Conservation (phyloP, 1,140 invertebrate species). For the Brachionus rotundiformis region DNA sequence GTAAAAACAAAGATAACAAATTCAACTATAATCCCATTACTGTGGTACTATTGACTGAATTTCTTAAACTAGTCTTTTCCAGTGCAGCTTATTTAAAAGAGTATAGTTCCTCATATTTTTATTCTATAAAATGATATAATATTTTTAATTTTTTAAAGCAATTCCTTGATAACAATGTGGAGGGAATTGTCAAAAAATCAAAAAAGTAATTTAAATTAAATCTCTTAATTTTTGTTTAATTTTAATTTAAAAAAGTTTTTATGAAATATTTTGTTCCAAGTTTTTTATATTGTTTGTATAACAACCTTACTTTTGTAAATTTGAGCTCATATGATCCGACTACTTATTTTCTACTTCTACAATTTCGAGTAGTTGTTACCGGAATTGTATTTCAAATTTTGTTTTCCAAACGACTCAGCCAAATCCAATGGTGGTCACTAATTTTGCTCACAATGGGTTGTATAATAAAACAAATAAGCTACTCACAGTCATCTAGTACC, state of each 20-base stretch:
- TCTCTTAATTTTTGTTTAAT: slow-evolving; percentile 18
- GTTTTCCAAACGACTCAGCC: slow-evolving; percentile 80
- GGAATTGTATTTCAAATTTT: slow-evolving; percentile 86
- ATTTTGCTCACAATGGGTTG: slow-evolving; percentile 82
- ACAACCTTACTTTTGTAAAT: slow-evolving; percentile 89
- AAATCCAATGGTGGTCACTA: slow-evolving; percentile 84
- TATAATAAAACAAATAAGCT: slow-evolving; percentile 82
- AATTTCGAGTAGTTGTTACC: slow-evolving; percentile 86
- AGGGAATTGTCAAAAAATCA: slow-evolving; percentile 2
- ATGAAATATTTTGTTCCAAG: slow-evolving; percentile 86
- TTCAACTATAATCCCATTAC: slow-evolving; percentile 85
- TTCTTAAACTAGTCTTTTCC: slow-evolving; percentile 78
- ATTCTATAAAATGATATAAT: too few species aligned
- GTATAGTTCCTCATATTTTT: slow-evolving; percentile 56
- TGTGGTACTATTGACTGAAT: slow-evolving; percentile 83
- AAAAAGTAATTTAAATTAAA: slow-evolving; percentile 52
- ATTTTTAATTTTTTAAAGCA: background rate
- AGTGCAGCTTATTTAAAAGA: slow-evolving; percentile 69
- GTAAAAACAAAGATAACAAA: slow-evolving; percentile 75
- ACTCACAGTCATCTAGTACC: slow-evolving; percentile 61
- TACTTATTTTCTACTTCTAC: slow-evolving; percentile 87
- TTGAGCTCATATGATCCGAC: slow-evolving; percentile 86
- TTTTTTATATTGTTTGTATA: slow-evolving; percentile 87
- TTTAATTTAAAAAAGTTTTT: slow-evolving; percentile 68
- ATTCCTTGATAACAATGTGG: slow-evolving; percentile 18